These are phyloP conservation scores for Dynastes maya DNA, from an alignment of 2,888 invertebrate genomes.

Conservation along the genomic window DNA sequence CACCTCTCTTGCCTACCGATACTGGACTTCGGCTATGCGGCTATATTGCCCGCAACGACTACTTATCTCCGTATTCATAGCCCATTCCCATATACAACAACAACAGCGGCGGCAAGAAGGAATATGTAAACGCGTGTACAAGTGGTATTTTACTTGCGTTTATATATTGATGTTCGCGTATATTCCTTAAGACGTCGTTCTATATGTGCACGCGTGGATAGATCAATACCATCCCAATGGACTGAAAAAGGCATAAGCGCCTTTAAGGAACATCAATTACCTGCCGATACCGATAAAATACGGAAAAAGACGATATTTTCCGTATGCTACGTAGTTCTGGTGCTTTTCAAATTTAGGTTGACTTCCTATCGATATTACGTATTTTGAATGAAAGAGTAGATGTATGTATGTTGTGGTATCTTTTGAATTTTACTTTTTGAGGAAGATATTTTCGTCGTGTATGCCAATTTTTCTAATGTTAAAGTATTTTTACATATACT, in stretches of 20 bases:
- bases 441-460: too few relatives aligned
- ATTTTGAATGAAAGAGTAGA: too few relatives aligned
- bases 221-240: background rate
- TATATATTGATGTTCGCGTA: slow-evolving; percentile 23
- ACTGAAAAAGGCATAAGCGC: slow-evolving; percentile 13
- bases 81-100: slow-evolving; percentile 18
- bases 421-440: too few relatives aligned
- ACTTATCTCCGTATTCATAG: slow-evolving; percentile 36
- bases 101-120: too few relatives aligned
- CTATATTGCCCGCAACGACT: background rate
- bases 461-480: too few relatives aligned
- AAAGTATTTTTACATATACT: too few relatives aligned
- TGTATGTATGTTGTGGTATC: too few relatives aligned
- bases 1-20: background rate
- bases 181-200: slow-evolving; percentile 6
- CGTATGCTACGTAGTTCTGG: background rate
- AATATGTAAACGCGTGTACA: background rate
- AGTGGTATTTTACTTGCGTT: slow-evolving; percentile 8
- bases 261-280: too few relatives aligned
- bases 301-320: background rate
- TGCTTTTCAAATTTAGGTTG: too few relatives aligned
- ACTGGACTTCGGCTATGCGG: background rate
- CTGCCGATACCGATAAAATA: slow-evolving; percentile 5
- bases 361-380: background rate
- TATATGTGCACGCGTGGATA: background rate